These are phyloP conservation scores for Anthopleura xanthogrammica DNA, from an alignment of 92 coral and sea anemone species.

Conservation along the genomic window DNA sequence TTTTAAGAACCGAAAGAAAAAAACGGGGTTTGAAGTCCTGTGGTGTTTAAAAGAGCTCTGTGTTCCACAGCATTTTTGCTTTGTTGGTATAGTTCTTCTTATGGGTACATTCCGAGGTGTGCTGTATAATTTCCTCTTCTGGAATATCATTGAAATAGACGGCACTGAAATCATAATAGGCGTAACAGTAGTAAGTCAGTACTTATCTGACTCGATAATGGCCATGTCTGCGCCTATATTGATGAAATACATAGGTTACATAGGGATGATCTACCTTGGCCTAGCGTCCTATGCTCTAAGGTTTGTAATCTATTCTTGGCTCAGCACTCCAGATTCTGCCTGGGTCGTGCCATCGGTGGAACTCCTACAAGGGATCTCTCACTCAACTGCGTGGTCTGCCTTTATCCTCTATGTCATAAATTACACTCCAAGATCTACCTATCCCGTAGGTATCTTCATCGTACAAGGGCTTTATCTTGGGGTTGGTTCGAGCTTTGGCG, in stretches of 20 bases:
- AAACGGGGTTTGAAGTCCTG: slow-evolving; percentile 51
- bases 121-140: slow-evolving; percentile 71
- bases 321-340: slow-evolving; percentile 72
- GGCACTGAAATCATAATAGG: slow-evolving; percentile 84
- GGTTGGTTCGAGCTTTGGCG: slow-evolving; percentile 77
- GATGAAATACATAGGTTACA: slow-evolving; percentile 71
- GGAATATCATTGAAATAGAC: slow-evolving; percentile 79
- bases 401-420: slow-evolving; percentile 78
- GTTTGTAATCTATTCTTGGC: slow-evolving; percentile 83
- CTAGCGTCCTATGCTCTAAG: slow-evolving; percentile 78
- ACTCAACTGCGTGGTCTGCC: slow-evolving; percentile 86
- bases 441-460: slow-evolving; percentile 76
- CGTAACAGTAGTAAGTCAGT: slow-evolving; percentile 73
- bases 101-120: slow-evolving; percentile 87
- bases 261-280: slow-evolving; percentile 81
- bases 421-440: slow-evolving; percentile 80
- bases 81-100: slow-evolving; percentile 50
- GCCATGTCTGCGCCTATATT: slow-evolving; percentile 65
- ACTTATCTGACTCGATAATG: slow-evolving; percentile 75
- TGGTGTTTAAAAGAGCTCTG: slow-evolving; percentile 57
- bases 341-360: slow-evolving; percentile 87
- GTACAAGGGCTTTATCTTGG: slow-evolving; percentile 93
- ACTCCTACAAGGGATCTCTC: slow-evolving; percentile 71
- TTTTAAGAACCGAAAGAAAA: slow-evolving; percentile 59
- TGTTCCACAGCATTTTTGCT: slow-evolving; percentile 40